Evolutionary conservation across 2,888 invertebrate species (phyloP).

Genomic region (Chymomyza fuscimana): DNA sequence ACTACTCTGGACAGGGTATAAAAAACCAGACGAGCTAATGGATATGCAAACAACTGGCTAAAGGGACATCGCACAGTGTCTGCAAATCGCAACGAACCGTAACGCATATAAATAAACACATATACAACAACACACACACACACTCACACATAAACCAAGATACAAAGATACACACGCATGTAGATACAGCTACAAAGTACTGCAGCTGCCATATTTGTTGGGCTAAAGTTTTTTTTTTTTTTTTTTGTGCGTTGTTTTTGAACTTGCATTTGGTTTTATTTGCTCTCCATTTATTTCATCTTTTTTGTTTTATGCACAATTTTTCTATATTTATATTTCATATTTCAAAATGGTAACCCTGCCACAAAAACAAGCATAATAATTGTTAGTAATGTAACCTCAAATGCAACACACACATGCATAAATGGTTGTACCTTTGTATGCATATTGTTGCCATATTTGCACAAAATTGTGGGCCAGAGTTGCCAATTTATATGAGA

Average conservation of each 20-base stretch:
- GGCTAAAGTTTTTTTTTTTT: not conserved
- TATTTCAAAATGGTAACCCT: constrained; percentile 26
- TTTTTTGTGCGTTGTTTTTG: constrained; percentile 2
- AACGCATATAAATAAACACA: constrained; percentile 62
- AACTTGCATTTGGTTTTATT: not conserved
- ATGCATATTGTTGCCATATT: constrained; percentile 16
- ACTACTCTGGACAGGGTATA: not conserved
- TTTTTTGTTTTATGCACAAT: not conserved
- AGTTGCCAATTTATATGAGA: constrained; percentile 41
- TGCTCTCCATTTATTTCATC: not conserved
- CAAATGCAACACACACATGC: constrained; percentile 34
- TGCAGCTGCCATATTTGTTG: not conserved
- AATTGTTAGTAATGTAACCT: constrained; percentile 63
- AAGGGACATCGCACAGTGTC: constrained; percentile 39
- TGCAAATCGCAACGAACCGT: constrained; percentile 47
- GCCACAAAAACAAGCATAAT: constrained; percentile 37
- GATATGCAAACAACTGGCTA: constrained; percentile 51
- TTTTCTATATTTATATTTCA: constrained; percentile 41
- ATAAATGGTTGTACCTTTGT: constrained; percentile 11
- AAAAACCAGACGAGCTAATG: constrained; percentile 40
- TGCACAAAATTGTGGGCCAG: constrained; percentile 8
- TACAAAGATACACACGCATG: not conserved
- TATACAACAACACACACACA: too few relatives aligned
- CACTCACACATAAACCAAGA: too few relatives aligned
- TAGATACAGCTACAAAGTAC: not conserved